Evolutionary conservation across 2,113 vertebrate genomes (phyloP), one percentile per base, ranked within the genome.

Genomic region (Pachycephala philippinensis): DNA sequence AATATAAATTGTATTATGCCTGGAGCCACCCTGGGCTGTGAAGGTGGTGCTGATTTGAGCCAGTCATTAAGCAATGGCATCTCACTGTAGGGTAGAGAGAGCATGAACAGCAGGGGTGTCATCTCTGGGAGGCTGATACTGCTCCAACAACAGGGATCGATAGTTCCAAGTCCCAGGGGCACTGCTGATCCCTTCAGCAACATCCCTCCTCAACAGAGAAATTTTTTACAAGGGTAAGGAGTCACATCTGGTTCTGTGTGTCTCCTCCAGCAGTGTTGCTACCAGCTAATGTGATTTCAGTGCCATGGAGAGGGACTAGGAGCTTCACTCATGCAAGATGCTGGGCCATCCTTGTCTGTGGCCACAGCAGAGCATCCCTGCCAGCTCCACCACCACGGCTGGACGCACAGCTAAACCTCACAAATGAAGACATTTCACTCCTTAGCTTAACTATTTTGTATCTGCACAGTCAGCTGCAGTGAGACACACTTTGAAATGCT

Each of bases 401-500:
- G 17, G 31, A 50, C 28, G 30, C 1, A 1, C 26, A 40, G 53
- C 66, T 74, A 27, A 79, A 50, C n/a, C 33, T 63, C 4, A 6
- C 15, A 40, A 82, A 23, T 7, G 15, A 50, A 70, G 16, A 26
- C 3, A 5, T 17, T 79, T 94, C 31, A 13, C 31, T 83, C 26
- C 33, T 63, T 69, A 28, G 28, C 7, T 28, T 15, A 10, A 4
- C 6, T 50, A 39, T 69, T 90, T 75, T 39, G 0, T 33, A 7
- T 24, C 35, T 50, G 47, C 7, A 3, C n/a, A 65, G 52, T 23
- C 44, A 68, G 37, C 30, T 24, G 11, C 59, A 64, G 33, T 0
- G 6, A 77, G 39, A 18, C 0, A 0, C 0, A 6, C 63, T 91
- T 95, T 87, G 74, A 91, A 89, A 74, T 0, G 0, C 24, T 7